phyloP scores from a whole-genome alignment of 2,888 invertebrate species.

The Troides helena region DNA sequence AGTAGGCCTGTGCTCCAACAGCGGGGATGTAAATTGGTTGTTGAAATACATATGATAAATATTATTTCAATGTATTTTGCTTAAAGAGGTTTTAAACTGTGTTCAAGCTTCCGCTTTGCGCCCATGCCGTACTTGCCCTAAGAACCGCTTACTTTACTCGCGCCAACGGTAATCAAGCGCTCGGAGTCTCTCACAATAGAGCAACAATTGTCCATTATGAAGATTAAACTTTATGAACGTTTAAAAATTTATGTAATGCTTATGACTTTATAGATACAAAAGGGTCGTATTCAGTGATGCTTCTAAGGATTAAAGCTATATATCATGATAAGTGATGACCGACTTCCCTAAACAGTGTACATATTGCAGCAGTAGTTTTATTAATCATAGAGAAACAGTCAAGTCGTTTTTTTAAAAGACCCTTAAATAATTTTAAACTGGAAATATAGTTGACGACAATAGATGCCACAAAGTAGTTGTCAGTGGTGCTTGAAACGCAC shows the following conservation, averaged over 20 bases:
- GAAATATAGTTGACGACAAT: no score
- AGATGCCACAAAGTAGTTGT: no score
- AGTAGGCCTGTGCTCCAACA: no score
- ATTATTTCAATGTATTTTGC: not conserved
- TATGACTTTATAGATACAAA: not conserved
- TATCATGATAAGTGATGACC: no score
- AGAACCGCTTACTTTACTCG: conserved; percentile 55
- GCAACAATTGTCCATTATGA: not conserved
- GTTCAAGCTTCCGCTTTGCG: conserved; percentile 5
- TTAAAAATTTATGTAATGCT: not conserved
- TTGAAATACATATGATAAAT: no score
- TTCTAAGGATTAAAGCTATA: not conserved
- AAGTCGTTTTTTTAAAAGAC: no score
- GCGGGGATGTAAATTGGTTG: no score
- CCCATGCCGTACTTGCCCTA: conserved; percentile 39
- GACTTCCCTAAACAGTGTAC: no score
- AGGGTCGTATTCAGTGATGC: not conserved
- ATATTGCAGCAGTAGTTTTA: no score
- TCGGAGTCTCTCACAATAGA: conserved; percentile 5
- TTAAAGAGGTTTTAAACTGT: not conserved
- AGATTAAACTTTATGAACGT: not conserved
- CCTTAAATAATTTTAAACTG: no score
- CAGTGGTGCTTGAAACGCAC: no score
- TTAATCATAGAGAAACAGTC: no score
- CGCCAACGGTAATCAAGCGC: conserved; percentile 47